Evolutionary conservation across 2,797 vertebrate genomes (phyloP), one percentile per base, ranked within the genome.

Genomic region (Gastrophryne carolinensis): DNA sequence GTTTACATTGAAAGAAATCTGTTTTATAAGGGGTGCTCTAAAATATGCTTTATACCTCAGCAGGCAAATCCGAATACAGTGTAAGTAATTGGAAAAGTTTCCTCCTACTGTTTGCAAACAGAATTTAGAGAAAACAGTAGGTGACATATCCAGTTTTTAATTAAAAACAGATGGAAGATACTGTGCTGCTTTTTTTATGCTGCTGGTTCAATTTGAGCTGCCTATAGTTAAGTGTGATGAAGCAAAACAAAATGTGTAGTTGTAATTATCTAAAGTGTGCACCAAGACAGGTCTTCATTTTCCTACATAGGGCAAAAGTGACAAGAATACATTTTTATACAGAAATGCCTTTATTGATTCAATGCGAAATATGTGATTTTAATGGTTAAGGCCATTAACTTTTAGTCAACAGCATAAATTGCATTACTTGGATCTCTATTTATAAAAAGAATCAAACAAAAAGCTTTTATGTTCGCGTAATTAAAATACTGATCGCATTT

Each of bases 71-170:
- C 71, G 62, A 79, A 79, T 53, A 17, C 75, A 75, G 61, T 71
- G 44, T 65, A 71, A 65, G 67, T 75, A 75, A 79, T 75, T 75
- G 73, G n/a, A 79, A 75, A 75, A 69, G 34, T 79, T 79, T 79
- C 66, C 67, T 75, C 78, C 78, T 75, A 71, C 72, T 79, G 72
- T 79, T 79, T 79, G 72, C 61, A 79, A 72, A 79, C 73, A 75
- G 52, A 75, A 71, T 75, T 70, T 75, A 58, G 50, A 77, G 67
- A 72, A 77, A 77, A 79, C 64, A 73, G 76, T 79, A 73, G 76
- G 76, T 70, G 60, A 61, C 71, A 67, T 72, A 54, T 68, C 62
- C 64, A 73, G 64, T 79, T 79, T 79, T 79, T 79, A 72, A 79
- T 72, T 79, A 72, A 79, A 79, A 79, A 67, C 76, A 79, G 69